Conservation (phyloP, 1,140 invertebrate genomes). For the Akabosia matsudoensis region DNA sequence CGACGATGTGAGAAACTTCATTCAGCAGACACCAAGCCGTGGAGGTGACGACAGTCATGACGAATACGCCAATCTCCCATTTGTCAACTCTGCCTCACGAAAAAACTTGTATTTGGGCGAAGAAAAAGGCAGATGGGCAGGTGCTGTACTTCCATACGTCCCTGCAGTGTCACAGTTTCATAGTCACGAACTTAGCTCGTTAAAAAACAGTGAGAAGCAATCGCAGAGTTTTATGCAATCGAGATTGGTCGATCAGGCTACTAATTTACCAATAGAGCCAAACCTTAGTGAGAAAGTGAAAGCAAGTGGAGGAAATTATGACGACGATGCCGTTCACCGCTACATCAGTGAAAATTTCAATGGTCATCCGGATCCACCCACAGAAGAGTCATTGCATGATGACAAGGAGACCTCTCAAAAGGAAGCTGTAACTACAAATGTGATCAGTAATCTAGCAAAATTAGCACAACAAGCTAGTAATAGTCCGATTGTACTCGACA, state of each 20-base stretch:
- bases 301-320: neutral
- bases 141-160: too few species aligned
- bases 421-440: neutral
- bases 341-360: conserved; percentile 12
- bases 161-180: too few species aligned
- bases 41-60: neutral
- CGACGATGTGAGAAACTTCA: conserved; percentile 41
- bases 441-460: conserved; percentile 19
- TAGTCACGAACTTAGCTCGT: too few species aligned
- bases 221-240: too few species aligned
- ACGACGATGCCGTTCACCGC: neutral
- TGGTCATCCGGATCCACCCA: neutral
- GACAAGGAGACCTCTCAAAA: neutral
- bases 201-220: too few species aligned
- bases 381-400: neutral
- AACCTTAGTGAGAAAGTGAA: neutral
- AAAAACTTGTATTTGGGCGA: too few species aligned
- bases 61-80: neutral
- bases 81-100: neutral
- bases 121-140: too few species aligned
- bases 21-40: conserved; percentile 35
- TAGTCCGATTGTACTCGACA: neutral
- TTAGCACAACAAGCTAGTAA: conserved; percentile 18
- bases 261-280: neutral
- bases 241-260: too few species aligned